Percentiles rank a stretch among this genome's conserved stretches.
Conservation (phyloP, 2,113 vertebrate species). For the Geococcyx californianus region DNA sequence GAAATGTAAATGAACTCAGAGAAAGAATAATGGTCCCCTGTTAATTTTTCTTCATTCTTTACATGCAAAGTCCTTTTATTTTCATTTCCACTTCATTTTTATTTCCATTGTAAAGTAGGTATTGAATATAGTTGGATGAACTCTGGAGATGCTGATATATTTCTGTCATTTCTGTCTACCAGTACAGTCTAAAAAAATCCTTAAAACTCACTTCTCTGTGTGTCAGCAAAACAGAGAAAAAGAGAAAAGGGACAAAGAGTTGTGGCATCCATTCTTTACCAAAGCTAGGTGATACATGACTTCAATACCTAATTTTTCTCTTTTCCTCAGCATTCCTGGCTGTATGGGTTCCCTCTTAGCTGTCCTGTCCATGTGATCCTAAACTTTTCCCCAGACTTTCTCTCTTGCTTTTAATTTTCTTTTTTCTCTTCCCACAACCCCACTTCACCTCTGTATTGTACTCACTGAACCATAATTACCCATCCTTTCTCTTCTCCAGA, state of each 20-base stretch:
- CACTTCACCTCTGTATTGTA: neutral
- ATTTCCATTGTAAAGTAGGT: neutral
- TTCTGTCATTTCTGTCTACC: neutral
- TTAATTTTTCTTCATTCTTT: neutral
- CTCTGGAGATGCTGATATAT: neutral
- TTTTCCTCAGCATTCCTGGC: neutral
- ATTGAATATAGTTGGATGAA: neutral
- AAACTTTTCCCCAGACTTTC: neutral
- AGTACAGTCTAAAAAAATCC: neutral
- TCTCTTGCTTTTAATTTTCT: neutral
- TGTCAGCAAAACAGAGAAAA: neutral
- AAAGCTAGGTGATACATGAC: neutral
- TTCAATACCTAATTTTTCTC: neutral
- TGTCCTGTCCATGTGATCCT: neutral
- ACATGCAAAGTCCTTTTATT: neutral
- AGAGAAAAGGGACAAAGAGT: neutral
- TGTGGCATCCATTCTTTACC: neutral
- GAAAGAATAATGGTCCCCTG: neutral
- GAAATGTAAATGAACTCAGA: neutral
- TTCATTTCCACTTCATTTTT: neutral
- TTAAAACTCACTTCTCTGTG: neutral
- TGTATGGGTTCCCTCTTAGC: neutral
- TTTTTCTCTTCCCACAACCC: neutral
- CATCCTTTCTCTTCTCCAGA: neutral
- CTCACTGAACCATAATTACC: neutral